Percentiles rank a stretch among this genome's conserved stretches.
These are phyloP conservation scores for Sebastes minor DNA, from an alignment of 2,797 vertebrate species.

Conservation along the genomic window DNA sequence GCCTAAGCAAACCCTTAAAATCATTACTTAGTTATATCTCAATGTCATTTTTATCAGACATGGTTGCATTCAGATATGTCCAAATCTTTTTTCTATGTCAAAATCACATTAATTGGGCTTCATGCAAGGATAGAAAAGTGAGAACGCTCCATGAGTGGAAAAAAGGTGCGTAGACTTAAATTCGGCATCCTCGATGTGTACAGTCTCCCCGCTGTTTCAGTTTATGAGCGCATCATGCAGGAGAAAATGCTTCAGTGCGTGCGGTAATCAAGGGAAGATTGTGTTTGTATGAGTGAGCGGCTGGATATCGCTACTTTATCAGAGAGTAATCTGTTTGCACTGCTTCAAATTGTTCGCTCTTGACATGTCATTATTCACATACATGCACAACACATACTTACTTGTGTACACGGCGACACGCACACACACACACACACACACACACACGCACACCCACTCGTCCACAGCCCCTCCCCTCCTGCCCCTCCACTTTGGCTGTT, in stretches of 20 bases:
- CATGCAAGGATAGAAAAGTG: neutral
- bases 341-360: constrained; percentile 68
- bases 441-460: constrained; percentile 6
- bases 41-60: neutral
- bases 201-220: constrained; percentile 35
- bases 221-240: constrained; percentile 42
- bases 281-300: constrained; percentile 60
- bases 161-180: constrained; percentile 23
- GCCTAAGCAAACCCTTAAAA: neutral
- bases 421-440: constrained; percentile 3
- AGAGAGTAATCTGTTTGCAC: constrained; percentile 73
- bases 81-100: neutral
- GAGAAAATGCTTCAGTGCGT: constrained; percentile 27
- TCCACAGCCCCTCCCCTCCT: constrained; percentile 46
- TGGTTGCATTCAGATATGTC: neutral
- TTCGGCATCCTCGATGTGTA: constrained; percentile 1
- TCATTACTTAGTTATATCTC: neutral
- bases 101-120: neutral
- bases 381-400: constrained; percentile 38
- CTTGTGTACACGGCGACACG: constrained; percentile 17
- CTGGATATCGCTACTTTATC: constrained; percentile 69
- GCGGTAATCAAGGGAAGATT: constrained; percentile 67
- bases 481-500: constrained; percentile 68
- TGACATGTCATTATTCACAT: constrained; percentile 72
- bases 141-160: neutral